phyloP scores from a whole-genome alignment of 2,113 vertebrate species.

The Actenoides lindsayi region DNA sequence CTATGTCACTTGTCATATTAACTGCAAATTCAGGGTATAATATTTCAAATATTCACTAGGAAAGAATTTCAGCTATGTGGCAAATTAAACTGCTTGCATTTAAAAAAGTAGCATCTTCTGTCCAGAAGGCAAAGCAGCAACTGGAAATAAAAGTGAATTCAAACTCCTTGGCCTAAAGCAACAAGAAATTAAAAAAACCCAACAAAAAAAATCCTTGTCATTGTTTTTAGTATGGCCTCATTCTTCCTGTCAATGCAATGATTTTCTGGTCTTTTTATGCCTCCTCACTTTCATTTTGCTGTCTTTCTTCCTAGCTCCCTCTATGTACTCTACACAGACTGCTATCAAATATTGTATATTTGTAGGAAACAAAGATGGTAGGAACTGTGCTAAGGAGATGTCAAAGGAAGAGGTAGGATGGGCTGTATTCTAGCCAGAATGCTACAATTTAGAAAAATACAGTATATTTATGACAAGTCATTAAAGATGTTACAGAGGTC shows the following conservation, averaged over 20 bases:
- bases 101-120: constrained; percentile 53
- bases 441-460: not conserved
- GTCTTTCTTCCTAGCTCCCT: not conserved
- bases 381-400: not conserved
- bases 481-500: not conserved
- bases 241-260: not conserved
- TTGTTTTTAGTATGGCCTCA: not conserved
- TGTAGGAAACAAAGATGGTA: not conserved
- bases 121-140: constrained; percentile 40
- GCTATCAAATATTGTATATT: not conserved
- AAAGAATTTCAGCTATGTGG: constrained; percentile 71
- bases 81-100: constrained; percentile 63
- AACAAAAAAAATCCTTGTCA: not conserved
- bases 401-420: not conserved
- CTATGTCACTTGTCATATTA: constrained; percentile 61
- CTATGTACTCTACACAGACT: not conserved
- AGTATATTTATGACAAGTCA: not conserved
- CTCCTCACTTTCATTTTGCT: not conserved
- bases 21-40: constrained; percentile 68
- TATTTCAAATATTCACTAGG: constrained; percentile 69
- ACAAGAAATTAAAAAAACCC: not conserved
- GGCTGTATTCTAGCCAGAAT: not conserved
- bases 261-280: not conserved
- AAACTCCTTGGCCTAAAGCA: constrained; percentile 26
- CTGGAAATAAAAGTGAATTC: constrained; percentile 28